phyloP scores from a whole-genome alignment of 2,113 vertebrate species.

The Protomyctophum bolini region DNA sequence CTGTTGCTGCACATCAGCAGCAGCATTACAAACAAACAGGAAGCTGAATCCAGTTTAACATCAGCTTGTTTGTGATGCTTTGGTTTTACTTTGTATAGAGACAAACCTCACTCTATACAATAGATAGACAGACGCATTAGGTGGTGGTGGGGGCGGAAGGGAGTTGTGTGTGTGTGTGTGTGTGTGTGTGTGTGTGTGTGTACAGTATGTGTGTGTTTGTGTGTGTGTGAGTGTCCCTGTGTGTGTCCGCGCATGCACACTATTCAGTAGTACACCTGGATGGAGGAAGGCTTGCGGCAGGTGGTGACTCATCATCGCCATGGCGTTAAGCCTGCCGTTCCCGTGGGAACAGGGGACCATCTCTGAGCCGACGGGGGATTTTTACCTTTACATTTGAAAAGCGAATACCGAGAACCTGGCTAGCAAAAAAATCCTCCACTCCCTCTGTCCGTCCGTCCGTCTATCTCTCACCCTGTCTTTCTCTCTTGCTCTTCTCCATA shows the following conservation, averaged over 20 bases:
- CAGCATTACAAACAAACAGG: too few species aligned
- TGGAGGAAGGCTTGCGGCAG: constrained; percentile 46
- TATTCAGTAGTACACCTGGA: constrained; percentile 55
- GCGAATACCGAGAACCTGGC: constrained; percentile 46
- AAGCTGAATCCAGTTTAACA: too few species aligned
- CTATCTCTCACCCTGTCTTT: background rate
- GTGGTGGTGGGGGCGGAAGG: too few species aligned
- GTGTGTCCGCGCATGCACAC: background rate
- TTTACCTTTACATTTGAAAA: constrained; percentile 76
- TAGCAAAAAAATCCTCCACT: constrained; percentile 59
- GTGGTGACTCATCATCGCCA: constrained; percentile 70
- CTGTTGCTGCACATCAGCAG: too few species aligned
- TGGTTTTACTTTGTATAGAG: too few species aligned
- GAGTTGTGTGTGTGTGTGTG: constrained; percentile 23
- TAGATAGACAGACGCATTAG: too few species aligned
- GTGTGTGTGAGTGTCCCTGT: constrained; percentile 24
- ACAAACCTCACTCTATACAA: too few species aligned
- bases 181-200: constrained; percentile 18
- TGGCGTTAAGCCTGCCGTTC: constrained; percentile 68
- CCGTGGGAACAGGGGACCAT: constrained; percentile 62
- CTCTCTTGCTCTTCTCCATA: background rate
- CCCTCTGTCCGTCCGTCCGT: background rate
- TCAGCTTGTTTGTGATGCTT: too few species aligned
- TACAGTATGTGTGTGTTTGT: constrained; percentile 20
- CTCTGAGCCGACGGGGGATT: constrained; percentile 59